Base-by-base conservation (phyloP, 2,113 vertebrate genomes). In the Mus spicilegus region DNA sequence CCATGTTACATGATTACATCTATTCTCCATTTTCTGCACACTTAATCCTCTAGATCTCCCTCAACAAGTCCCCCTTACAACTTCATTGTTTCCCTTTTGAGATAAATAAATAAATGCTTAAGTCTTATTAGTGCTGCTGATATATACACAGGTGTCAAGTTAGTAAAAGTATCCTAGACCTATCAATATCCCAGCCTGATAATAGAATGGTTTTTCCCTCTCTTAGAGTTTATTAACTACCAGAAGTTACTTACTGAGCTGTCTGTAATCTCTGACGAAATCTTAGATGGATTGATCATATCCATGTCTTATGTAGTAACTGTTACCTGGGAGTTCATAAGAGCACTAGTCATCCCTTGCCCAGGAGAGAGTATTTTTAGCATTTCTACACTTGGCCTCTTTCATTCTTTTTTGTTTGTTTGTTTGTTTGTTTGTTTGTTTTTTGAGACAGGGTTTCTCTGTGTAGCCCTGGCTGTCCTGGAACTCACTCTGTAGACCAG, bases 201-300 rank as follows among this genome's bases (percentile, higher is more conserved):
- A 42, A 7, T 63, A 26, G 5, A 84, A 61, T 28, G 24, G 16
- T 42, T 42, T 61, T 75, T 56, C 9, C 39, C 1, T 26, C 56
- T 6, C 3, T 42, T 28, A 63, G 54, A 42, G 22, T 58, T 3
- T 42, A 42, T 61, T 61, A 58, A 58, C 20, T 39, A 10, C 2
- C 78, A 26, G 7, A 26, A 42, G 11, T n/a, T 84, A 58, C 36
- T 30, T 28, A 39, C 11, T 12, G n/a, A 61, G 28, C 36, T 39
- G n/a, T 4, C 0, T 3, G 8, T 5, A 0, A 9, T 16, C 13
- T 1, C 20, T 39, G 20, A n/a, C 4, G 13, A 1, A 84, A 63
- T 42, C 63, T 39, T 39, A 30, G 24, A 3, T 61, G 6, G 56
- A 11, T 7, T 58, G 33, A 58, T 4, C 36, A 58, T 58, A 20